phyloP scores from a whole-genome alignment of 2,113 vertebrate genomes.

The Ammodytes dubius region DNA sequence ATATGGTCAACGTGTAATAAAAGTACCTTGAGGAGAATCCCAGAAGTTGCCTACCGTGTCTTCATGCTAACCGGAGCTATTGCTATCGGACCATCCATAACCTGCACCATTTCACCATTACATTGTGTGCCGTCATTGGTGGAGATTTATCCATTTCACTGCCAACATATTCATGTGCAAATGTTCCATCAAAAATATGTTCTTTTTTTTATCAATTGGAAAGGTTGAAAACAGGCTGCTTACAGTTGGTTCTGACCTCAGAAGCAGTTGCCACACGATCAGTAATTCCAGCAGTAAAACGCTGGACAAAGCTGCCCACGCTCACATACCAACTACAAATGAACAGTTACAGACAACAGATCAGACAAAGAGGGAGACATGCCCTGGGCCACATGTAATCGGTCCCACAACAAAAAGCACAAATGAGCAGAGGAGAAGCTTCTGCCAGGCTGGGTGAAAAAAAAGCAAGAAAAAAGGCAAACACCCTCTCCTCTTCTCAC shows the following conservation, averaged over 20 bases:
- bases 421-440: slow-evolving; percentile 33
- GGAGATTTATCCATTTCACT: too few species aligned
- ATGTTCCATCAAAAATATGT: too few species aligned
- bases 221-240: neutral
- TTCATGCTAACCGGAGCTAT: too few species aligned
- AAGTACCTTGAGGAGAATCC: too few species aligned
- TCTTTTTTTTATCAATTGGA: too few species aligned
- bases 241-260: slow-evolving; percentile 6
- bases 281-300: slow-evolving; percentile 2
- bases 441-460: slow-evolving; percentile 41
- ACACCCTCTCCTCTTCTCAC: neutral
- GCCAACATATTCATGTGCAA: too few species aligned
- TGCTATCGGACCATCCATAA: too few species aligned
- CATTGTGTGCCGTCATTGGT: too few species aligned
- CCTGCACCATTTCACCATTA: too few species aligned
- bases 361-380: slow-evolving; percentile 60
- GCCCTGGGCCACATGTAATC: slow-evolving; percentile 68
- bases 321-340: neutral
- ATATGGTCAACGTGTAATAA: too few species aligned
- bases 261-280: neutral
- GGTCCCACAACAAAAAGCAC: slow-evolving; percentile 51
- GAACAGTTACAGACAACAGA: slow-evolving; percentile 49
- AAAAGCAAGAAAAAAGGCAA: slow-evolving; percentile 2
- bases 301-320: neutral
- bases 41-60: too few species aligned